A percentile compares a stretch with the other conserved stretches of the same genome.
These are phyloP conservation scores for Orchesella cincta DNA, from an alignment of 1,140 invertebrate genomes.

Conservation along the genomic window DNA sequence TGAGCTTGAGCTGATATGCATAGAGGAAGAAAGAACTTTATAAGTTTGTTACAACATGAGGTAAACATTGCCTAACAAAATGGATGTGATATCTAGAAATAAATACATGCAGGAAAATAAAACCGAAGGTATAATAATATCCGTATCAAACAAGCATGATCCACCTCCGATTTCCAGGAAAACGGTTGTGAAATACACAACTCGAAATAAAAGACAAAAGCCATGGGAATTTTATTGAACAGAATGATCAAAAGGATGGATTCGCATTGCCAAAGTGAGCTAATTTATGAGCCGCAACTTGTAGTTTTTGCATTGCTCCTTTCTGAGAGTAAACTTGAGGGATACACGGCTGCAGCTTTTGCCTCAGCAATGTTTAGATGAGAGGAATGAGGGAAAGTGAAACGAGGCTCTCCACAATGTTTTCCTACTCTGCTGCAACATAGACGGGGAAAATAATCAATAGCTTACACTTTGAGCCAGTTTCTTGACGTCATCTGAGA, in stretches of 20 bases:
- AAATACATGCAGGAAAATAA: no score
- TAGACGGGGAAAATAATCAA: not conserved
- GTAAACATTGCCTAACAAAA: no score
- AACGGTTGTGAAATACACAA: not conserved
- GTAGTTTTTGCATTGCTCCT: not conserved
- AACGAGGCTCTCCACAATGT: not conserved
- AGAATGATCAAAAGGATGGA: not conserved
- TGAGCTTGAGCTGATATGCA: no score
- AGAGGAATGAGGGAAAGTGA: not conserved
- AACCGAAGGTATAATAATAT: no score
- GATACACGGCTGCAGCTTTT: no score
- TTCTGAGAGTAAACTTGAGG: not conserved
- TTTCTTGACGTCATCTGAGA: conserved; percentile 41
- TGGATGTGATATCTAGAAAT: no score
- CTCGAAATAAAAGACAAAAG: not conserved
- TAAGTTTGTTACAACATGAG: no score
- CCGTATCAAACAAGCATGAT: no score
- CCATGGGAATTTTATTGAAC: not conserved
- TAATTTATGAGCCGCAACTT: not conserved
- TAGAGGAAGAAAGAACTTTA: no score
- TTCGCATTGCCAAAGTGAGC: not conserved
- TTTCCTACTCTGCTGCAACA: not conserved
- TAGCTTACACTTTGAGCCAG: conserved; percentile 32
- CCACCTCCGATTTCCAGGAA: no score
- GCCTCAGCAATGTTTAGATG: not conserved